Percentiles rank a stretch among this genome's conserved stretches.
These are phyloP conservation scores for Chaetophractus vellerosus DNA, from an alignment of 2,797 vertebrate genomes.

Conservation along the genomic window DNA sequence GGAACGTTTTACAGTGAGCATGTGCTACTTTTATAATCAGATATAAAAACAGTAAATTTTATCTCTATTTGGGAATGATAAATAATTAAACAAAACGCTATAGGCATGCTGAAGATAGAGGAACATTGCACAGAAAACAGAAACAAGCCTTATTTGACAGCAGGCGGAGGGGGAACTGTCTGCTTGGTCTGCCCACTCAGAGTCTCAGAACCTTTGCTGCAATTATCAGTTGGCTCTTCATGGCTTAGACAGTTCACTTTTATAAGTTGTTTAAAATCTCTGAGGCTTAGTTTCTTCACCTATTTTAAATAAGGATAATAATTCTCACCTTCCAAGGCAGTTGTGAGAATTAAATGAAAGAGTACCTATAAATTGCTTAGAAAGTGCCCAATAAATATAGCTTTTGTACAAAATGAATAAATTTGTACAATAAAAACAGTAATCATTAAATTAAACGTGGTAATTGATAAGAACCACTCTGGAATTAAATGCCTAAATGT, in stretches of 20 bases:
- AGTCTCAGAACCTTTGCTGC: not conserved
- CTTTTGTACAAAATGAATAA: not conserved
- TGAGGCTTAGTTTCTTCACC: not conserved
- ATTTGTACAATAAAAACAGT: not conserved
- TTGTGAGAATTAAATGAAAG: constrained; percentile 20
- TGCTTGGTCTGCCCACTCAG: not conserved
- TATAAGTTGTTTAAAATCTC: not conserved
- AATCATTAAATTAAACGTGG: not conserved
- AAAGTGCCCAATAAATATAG: not conserved
- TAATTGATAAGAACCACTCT: not conserved
- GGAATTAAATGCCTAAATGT: not conserved
- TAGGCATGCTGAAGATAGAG: not conserved
- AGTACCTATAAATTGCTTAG: not conserved
- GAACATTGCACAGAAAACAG: not conserved
- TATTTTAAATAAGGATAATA: not conserved
- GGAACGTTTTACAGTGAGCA: constrained; percentile 5
- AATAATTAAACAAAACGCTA: not conserved
- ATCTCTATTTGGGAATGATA: constrained; percentile 11
- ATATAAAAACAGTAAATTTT: not conserved
- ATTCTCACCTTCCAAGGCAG: constrained; percentile 6
- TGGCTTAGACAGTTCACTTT: not conserved
- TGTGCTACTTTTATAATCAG: not conserved
- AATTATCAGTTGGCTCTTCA: not conserved
- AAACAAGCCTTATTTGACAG: not conserved
- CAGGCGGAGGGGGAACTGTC: not conserved